Base-by-base conservation (phyloP, 64 coral and sea anemone species). In the Dendronephthya gigantea region DNA sequence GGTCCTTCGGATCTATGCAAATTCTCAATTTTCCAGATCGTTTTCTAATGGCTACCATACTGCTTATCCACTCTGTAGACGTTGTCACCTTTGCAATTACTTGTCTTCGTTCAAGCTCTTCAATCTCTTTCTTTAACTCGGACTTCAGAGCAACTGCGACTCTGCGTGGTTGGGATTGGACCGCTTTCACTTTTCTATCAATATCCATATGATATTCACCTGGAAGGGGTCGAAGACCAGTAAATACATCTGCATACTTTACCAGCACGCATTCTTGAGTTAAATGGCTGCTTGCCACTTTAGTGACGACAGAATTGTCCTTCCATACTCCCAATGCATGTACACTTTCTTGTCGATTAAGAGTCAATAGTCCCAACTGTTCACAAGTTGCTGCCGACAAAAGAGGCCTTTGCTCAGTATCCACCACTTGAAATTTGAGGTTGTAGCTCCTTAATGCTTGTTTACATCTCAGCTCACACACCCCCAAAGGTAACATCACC, bases 21-120 rank as follows among this genome's bases (percentile, higher is more conserved):
- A 87, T 87, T 39, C 85, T 23, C 11, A 87, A 34, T 45, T 87
- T 87, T 39, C 39, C 65, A 27, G 83, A 50, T 15, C 55, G 85
- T 72, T 87, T 72, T 0, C 22, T 33, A 8, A 86, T 39, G 38
- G 38, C 62, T n/a, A 86, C 84, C 86, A 87, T 49, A 62, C 68
- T 87, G 68, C 86, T 87, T 10, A 87, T 87, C 68, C 86, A 87
- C 38, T 87, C 86, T 28, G 86, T 87, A 68, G 68, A 58, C 14
- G 23, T 79, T 79, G 86, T 87, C n/a, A 76, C 86, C 69, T 87
- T 87, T 25, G 40, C 68, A 47, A 87, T 43, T 31, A 87, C 68
- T 28, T 62, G 38, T 74, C 43, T 87, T 50, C 35, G 62, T 62
- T 87, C 86, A 45, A 87, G 62, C 68, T 81, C 66, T 27, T 75